These are phyloP conservation scores for Tretioscincus oriximinensis DNA, from an alignment of 2,113 vertebrate species.

Conservation along the genomic window DNA sequence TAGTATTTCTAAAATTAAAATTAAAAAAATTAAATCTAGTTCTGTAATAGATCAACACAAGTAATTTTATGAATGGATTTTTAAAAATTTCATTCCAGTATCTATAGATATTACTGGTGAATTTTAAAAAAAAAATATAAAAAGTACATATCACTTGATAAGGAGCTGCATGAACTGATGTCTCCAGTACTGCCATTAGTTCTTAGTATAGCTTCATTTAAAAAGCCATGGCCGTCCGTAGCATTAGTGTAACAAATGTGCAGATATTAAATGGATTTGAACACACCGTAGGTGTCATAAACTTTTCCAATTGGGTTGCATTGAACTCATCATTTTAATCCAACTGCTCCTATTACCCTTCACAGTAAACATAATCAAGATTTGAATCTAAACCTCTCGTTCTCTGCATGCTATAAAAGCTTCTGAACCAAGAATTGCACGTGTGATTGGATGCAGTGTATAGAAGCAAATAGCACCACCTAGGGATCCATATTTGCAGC, in stretches of 20 bases:
- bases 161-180: background rate
- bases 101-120: too few relatives aligned
- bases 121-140: too few relatives aligned
- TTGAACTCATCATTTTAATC: conserved; percentile 23
- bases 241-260: conserved; percentile 14
- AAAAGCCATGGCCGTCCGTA: conserved; percentile 4
- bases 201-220: conserved; percentile 11
- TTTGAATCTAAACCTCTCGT: conserved; percentile 31
- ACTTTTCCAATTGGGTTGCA: conserved; percentile 10
- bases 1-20: background rate
- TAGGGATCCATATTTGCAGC: conserved; percentile 20
- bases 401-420: conserved; percentile 22
- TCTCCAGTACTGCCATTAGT: background rate
- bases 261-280: conserved; percentile 21
- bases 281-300: conserved; percentile 18
- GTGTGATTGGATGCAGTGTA: background rate
- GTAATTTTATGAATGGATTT: too few relatives aligned
- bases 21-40: too few relatives aligned
- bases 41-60: too few relatives aligned
- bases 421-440: background rate
- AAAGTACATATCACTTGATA: too few relatives aligned
- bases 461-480: conserved; percentile 29
- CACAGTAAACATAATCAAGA: conserved; percentile 27
- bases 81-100: too few relatives aligned
- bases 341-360: conserved; percentile 15